Evolutionary conservation across 2,888 invertebrate genomes (phyloP), one percentile per base, ranked within the genome.

Genomic region (Ectemnius cavifrons): DNA sequence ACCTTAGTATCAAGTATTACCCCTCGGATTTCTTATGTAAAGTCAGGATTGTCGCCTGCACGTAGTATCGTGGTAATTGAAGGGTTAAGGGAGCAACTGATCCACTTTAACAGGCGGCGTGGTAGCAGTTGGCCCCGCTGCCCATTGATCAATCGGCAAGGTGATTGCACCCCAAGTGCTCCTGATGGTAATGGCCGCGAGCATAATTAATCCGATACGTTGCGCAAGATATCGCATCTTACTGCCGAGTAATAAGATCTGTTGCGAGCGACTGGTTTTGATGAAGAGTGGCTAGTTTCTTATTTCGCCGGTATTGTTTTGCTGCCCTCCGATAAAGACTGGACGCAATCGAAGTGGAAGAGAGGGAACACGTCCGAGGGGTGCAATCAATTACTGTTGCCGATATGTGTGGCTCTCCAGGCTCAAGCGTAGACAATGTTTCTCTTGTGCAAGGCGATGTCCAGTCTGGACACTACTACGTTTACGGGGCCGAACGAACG

Each of bases 181-280:
- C 52, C 52, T 4, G 52, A 14, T 52, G 16, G n/a, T 52, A 52
- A 52, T 52, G 52, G n/a, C 52, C 71, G 69, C 71, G 16, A 60
- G 60, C 70, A 69, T 71, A 69, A 71, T 71, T 71, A 69, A 71
- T 71, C 61, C 56, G 71, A 71, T 27, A 61, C 68, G 71, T 71
- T 61, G 71, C 69, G 69, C 16, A 52, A 52, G 52, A 52, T 52
- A 14, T 16, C 52, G 52, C 37, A 37, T 37, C 37, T 37, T 37
- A 52, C 52, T 52, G 52, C 52, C 52, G 14, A 16, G 52, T 52
- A 52, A 52, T 52, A 52, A 52, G 52, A 52, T 52, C 14, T 52
- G 52, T 14, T 52, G 52, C 52, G 16, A 52, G 52, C 14, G n/a
- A 52, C 52, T 52, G 52, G 52, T 52, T 52, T 52, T 52, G 52